phyloP scores from a whole-genome alignment of 2,888 invertebrate species.

The Plagodis pulveraria region DNA sequence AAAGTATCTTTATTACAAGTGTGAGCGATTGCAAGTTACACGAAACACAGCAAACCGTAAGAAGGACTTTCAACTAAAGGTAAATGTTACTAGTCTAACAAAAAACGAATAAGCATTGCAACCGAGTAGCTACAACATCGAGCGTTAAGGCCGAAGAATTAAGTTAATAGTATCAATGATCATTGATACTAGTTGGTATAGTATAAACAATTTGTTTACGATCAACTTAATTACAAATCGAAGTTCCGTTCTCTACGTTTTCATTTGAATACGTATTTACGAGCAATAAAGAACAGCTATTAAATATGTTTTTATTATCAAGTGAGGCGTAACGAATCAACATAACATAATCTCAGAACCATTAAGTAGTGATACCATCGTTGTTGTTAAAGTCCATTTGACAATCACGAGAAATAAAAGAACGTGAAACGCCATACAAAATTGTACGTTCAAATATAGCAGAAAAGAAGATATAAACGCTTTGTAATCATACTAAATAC shows the following conservation, averaged over 20 bases:
- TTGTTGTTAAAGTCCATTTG: background rate
- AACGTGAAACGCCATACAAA: no score
- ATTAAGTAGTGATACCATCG: background rate
- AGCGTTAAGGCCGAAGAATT: no score
- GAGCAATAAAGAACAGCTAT: conserved; percentile 30
- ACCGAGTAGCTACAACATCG: no score
- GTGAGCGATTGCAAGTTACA: no score
- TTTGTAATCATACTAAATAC: background rate
- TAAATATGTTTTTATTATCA: conserved; percentile 18
- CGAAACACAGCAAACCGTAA: no score
- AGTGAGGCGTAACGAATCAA: conserved; percentile 5
- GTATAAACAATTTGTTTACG: conserved; percentile 8
- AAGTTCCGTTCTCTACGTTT: conserved; percentile 22
- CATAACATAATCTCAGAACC: background rate
- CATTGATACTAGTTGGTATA: no score
- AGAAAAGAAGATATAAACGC: background rate
- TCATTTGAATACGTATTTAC: conserved; percentile 28
- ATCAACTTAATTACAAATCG: conserved; percentile 31
- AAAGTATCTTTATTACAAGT: no score
- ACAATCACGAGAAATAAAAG: no score
- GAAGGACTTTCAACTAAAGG: no score
- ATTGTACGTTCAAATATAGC: background rate
- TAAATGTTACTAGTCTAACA: no score
- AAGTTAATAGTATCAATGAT: no score
- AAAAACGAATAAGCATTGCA: no score